Evolutionary conservation across 2,113 vertebrate species (phyloP).

Genomic region (Neomonachus schauinslandi): DNA sequence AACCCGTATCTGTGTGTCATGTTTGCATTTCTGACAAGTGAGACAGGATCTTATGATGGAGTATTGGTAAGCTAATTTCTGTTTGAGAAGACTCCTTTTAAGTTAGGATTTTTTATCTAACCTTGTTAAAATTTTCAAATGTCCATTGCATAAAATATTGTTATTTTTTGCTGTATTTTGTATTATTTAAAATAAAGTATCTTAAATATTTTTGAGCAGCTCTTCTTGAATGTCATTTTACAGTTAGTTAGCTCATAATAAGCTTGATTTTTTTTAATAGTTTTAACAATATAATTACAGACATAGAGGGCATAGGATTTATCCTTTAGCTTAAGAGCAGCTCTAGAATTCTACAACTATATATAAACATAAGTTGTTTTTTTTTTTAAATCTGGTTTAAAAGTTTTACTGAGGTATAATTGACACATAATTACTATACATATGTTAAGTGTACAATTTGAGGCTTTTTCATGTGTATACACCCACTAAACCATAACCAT

Average conservation of each 20-base stretch:
- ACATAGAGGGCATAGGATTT: not conserved
- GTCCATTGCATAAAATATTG: not conserved
- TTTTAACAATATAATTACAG: conserved; percentile 38
- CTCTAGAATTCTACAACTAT: conserved; percentile 5
- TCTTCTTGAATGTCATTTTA: not conserved
- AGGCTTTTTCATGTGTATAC: not conserved
- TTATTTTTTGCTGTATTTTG: not conserved
- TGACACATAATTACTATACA: not conserved
- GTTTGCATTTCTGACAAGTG: conserved; percentile 99
- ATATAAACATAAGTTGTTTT: not conserved
- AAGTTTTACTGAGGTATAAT: not conserved
- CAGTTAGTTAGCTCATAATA: not conserved
- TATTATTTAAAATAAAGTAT: not conserved
- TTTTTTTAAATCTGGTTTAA: not conserved
- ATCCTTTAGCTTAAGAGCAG: conserved; percentile 29
- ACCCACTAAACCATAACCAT: not conserved
- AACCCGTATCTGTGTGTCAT: conserved; percentile 97
- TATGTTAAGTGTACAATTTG: not conserved
- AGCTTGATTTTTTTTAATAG: conserved; percentile 44
- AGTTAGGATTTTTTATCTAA: not conserved
- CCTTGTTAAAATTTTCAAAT: not conserved
- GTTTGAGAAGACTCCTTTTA: not conserved
- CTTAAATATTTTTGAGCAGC: not conserved
- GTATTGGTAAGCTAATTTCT: conserved; percentile 91
- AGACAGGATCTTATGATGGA: conserved; percentile 94